Evolutionary conservation across 2,113 vertebrate species (phyloP).

Genomic region (Sisor rabdophorus): DNA sequence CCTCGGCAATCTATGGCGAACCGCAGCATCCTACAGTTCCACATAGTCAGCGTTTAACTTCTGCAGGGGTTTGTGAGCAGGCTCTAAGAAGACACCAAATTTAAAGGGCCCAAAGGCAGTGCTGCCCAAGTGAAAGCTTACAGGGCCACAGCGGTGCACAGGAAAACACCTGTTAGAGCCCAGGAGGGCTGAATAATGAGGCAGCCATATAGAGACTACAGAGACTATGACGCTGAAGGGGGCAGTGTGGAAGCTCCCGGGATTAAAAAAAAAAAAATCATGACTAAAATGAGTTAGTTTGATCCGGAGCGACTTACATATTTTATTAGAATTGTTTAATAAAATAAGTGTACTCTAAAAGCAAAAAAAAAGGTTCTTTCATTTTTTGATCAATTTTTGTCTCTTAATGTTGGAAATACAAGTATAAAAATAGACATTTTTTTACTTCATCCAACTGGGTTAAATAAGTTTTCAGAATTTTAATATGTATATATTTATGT

Average conservation of each 20-base stretch:
- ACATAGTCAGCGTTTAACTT: slow-evolving; percentile 10
- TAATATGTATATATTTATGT: too few relatives aligned
- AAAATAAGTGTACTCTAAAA: background rate
- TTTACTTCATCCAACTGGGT: too few relatives aligned
- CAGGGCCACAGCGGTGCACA: background rate
- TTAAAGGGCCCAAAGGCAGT: slow-evolving; percentile 12
- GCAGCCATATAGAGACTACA: background rate
- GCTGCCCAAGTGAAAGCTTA: background rate
- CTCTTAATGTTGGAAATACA: too few relatives aligned
- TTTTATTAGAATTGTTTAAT: background rate
- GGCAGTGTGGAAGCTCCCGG: background rate
- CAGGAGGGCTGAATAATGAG: slow-evolving; percentile 26
- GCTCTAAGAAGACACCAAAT: slow-evolving; percentile 11
- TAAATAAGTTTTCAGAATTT: too few relatives aligned
- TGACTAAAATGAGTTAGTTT: background rate
- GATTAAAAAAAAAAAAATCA: background rate
- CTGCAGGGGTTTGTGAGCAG: background rate
- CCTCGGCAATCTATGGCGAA: background rate
- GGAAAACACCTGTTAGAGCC: slow-evolving; percentile 10
- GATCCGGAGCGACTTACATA: too few relatives aligned
- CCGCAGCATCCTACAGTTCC: background rate
- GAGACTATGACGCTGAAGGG: slow-evolving; percentile 1
- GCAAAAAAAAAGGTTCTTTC: background rate
- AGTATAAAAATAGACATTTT: too few relatives aligned
- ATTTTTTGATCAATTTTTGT: too few relatives aligned